Evolutionary conservation across 2,113 vertebrate genomes (phyloP).

Genomic region (Felis catus): F.catus_Fca126_mat1.0 CM031421.1:55367501-55368000

Average conservation of each 20-base stretch:
- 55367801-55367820: neutral
- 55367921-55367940: slow-evolving; percentile 26
- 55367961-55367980: neutral
- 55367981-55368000: neutral
- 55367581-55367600: neutral
- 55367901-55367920: neutral
- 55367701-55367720: neutral
- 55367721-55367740: neutral
- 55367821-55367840: neutral
- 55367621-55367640: neutral
- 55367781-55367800: neutral
- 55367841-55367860: slow-evolving; percentile 13
- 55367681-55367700: neutral
- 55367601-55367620: neutral
- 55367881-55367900: neutral
- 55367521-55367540: slow-evolving; percentile 40
- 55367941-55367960: neutral
- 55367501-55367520: neutral
- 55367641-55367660: neutral
- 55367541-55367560: neutral
- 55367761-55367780: neutral
- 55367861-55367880: neutral
- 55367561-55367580: neutral
- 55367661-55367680: neutral
- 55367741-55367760: neutral